These are phyloP conservation scores for roundworm (Caenorhabditis elegans) DNA, from an alignment of 1,140 invertebrate species.

Conservation along the genomic window DNA sequence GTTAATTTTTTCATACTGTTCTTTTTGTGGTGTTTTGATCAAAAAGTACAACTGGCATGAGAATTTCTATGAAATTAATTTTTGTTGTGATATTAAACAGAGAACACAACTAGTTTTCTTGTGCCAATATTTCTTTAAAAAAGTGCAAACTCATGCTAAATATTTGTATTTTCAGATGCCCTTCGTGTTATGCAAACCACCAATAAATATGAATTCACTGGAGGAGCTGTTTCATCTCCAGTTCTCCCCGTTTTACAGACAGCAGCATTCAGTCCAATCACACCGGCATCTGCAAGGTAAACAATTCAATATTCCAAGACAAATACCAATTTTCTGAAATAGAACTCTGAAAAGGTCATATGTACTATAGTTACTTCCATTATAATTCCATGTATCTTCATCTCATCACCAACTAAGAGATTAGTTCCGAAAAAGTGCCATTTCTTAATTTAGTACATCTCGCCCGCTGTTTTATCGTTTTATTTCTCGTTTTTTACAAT, in stretches of 20 bases:
- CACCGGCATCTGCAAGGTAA: background rate
- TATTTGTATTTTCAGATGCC: conserved; percentile 25
- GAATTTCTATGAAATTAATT: background rate
- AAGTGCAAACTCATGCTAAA: background rate
- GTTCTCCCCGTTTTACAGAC: background rate
- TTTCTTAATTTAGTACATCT: background rate
- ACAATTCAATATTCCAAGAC: background rate
- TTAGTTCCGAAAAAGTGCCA: background rate
- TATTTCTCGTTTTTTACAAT: background rate
- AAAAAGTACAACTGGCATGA: too few relatives aligned
- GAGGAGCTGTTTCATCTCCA: background rate
- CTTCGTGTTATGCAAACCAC: background rate
- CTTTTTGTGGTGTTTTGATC: too few relatives aligned
- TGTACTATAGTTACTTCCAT: background rate
- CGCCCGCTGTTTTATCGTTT: background rate
- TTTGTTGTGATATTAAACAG: background rate
- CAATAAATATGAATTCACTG: conserved; percentile 3
- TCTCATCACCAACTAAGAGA: background rate
- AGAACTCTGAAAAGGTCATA: background rate
- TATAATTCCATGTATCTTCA: background rate
- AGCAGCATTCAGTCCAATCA: background rate
- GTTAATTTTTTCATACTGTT: too few relatives aligned
- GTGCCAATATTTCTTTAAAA: background rate
- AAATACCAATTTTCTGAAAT: background rate
- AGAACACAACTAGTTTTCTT: background rate